These are phyloP conservation scores for Panopea generosa DNA, from an alignment of 2,888 invertebrate species.

Conservation along the genomic window DNA sequence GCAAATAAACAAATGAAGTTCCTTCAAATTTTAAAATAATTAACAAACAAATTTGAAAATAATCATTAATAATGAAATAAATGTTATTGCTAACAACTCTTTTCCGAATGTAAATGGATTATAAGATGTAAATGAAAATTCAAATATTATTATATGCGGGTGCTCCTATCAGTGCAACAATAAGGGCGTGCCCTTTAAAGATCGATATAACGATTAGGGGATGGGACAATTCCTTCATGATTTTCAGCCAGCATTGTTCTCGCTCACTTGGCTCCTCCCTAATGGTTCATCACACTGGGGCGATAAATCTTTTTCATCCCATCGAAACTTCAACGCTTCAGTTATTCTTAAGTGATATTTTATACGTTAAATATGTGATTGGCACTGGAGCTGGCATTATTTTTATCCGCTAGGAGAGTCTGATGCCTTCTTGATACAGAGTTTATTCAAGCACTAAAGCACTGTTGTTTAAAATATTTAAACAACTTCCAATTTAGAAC, in stretches of 20 bases:
- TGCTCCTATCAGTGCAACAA: slow-evolving; percentile 17
- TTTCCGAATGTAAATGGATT: slow-evolving; percentile 18
- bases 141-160: slow-evolving; percentile 58
- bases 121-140: slow-evolving; percentile 22
- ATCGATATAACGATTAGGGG: slow-evolving; percentile 48
- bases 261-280: slow-evolving; percentile 38
- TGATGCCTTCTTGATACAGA: slow-evolving; percentile 38
- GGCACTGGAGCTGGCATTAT: slow-evolving; percentile 39
- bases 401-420: slow-evolving; percentile 30
- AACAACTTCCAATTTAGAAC: slow-evolving; percentile 18
- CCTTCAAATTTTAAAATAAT: slow-evolving; percentile 4
- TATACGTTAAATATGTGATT: slow-evolving; percentile 69
- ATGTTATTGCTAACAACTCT: background rate
- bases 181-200: slow-evolving; percentile 30
- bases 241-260: slow-evolving; percentile 51
- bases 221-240: slow-evolving; percentile 35
- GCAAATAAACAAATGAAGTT: too few relatives aligned
- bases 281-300: slow-evolving; percentile 54
- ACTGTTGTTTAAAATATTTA: slow-evolving; percentile 20
- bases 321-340: slow-evolving; percentile 44
- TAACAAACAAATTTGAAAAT: background rate
- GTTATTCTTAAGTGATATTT: slow-evolving; percentile 48
- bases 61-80: background rate
- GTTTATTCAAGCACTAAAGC: slow-evolving; percentile 26
- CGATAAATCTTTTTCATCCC: slow-evolving; percentile 54